Conservation (phyloP, 1,140 invertebrate species). For the Brachionus angularis region DNA sequence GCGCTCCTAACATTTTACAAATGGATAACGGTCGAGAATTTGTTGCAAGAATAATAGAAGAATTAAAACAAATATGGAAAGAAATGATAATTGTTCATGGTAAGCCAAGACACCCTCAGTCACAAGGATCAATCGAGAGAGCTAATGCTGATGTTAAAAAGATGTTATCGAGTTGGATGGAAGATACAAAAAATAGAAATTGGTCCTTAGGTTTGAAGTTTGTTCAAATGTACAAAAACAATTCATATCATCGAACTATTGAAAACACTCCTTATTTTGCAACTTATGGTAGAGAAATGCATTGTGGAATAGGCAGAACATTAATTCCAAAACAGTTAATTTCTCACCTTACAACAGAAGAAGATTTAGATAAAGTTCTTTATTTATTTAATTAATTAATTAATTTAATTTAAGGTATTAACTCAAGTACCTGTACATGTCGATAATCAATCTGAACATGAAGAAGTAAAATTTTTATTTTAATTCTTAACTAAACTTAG, state of each 20-base stretch:
- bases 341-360: too few relatives aligned
- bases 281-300: too few relatives aligned
- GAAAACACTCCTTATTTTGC: not conserved
- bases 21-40: conserved; percentile 48
- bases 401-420: too few relatives aligned
- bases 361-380: too few relatives aligned
- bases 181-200: not conserved
- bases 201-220: not conserved
- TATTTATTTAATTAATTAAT: too few relatives aligned
- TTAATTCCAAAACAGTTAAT: too few relatives aligned
- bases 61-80: conserved; percentile 45
- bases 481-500: too few relatives aligned
- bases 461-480: too few relatives aligned
- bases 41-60: conserved; percentile 44
- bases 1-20: conserved; percentile 47
- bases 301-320: too few relatives aligned
- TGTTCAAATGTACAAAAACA: not conserved
- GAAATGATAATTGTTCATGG: conserved; percentile 47
- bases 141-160: conserved; percentile 45
- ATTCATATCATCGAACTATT: not conserved
- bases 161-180: not conserved
- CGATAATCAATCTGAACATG: too few relatives aligned
- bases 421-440: too few relatives aligned
- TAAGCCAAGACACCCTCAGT: conserved; percentile 47
- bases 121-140: conserved; percentile 47